Base-by-base conservation (phyloP, 2,888 invertebrate genomes). In the Amiota communis region DNA sequence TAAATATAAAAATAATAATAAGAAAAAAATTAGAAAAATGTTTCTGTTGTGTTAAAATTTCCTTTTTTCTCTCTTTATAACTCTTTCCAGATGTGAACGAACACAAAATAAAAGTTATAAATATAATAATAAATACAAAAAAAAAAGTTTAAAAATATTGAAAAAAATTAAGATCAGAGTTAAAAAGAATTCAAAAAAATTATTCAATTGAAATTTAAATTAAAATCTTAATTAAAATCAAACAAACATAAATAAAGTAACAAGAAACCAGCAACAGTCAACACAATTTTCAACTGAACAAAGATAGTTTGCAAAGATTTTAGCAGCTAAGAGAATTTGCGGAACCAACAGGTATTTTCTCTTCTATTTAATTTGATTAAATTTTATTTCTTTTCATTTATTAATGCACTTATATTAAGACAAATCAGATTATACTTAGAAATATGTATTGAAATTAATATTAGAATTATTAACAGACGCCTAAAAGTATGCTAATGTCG, bases 271-370 rank as follows among this genome's bases (percentile, higher is more conserved):
- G 56, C 47, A 51, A 17, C n/a, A 68, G 61, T 59, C 59, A 64
- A 64, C 36, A 67, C 61, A 70, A 59, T 68, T 63, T 75, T 73
- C 79, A 79, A 79, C 81, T 76, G 75, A 77, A 75, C 77, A 61
- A 51, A 67, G 56, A 70, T 46, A 51, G 23, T 73, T 74, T 76
- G 77, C 82, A 79, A 75, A 76, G 76, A 76, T 76, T 79, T 77
- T 77, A 75, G 80, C 83, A 75, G 80, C 79, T 80, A 78, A 81
- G 87, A 84, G 86, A 86, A 81, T 86, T 79, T 86, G 86, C 87
- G 81, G 86, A 86, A 81, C 86, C 87, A 85, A 86, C 83, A 86
- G 87, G 86, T 86, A 85, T 76, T 75, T 11, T 63, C 20, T 73
- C 17, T 20, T 51, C 3, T 23, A 23, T 23, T 23, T 23, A 23